phyloP scores from a whole-genome alignment of 2,888 invertebrate genomes.

The Spodoptera exigua region DNA sequence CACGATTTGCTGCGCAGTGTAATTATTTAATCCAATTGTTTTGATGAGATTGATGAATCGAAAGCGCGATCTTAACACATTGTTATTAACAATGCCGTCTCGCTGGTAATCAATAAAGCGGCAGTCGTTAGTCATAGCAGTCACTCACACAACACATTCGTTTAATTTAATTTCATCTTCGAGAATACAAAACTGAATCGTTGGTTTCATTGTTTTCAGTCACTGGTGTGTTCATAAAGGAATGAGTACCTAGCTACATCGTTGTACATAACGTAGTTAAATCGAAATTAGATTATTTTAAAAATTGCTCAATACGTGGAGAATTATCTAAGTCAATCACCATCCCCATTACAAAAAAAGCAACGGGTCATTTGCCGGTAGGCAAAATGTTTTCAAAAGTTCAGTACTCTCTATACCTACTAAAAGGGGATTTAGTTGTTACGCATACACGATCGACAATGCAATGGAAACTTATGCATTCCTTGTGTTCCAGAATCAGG shows the following conservation, averaged over 20 bases:
- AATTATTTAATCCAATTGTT: slow-evolving; percentile 76
- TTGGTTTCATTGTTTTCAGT: slow-evolving; percentile 51
- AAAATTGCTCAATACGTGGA: too few relatives aligned
- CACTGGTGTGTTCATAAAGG: slow-evolving; percentile 31
- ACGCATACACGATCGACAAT: too few relatives aligned
- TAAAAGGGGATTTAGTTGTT: too few relatives aligned
- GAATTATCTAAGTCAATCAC: too few relatives aligned
- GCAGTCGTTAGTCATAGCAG: slow-evolving; percentile 63
- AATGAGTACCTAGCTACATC: slow-evolving; percentile 5
- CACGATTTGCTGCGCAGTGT: slow-evolving; percentile 75
- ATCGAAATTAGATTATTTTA: not conserved
- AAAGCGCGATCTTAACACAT: slow-evolving; percentile 69
- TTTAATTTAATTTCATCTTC: slow-evolving; percentile 55
- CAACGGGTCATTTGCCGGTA: too few relatives aligned
- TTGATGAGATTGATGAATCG: slow-evolving; percentile 80
- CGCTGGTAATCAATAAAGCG: slow-evolving; percentile 66
- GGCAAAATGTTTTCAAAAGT: too few relatives aligned
- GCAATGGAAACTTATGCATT: too few relatives aligned
- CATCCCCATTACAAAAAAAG: too few relatives aligned
- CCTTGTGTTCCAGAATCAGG: too few relatives aligned
- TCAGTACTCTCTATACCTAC: too few relatives aligned
- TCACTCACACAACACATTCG: slow-evolving; percentile 48
- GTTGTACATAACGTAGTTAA: slow-evolving; percentile 10
- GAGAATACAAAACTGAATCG: slow-evolving; percentile 34
- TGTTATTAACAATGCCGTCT: slow-evolving; percentile 74